phyloP scores from a whole-genome alignment of 2,888 invertebrate species.

The Tortricodes alternella region DNA sequence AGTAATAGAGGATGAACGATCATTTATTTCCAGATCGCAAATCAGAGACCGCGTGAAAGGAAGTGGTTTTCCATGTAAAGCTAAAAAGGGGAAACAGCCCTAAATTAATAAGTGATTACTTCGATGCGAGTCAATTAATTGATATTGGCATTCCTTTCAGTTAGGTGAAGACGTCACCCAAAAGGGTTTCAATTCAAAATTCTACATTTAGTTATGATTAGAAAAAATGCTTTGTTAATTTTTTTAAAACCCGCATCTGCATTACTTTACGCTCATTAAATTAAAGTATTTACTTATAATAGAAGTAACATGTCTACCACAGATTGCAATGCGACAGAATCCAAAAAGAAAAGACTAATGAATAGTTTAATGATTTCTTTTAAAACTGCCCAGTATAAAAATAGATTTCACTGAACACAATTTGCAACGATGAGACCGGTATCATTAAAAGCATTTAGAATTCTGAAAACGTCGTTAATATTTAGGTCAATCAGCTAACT shows the following conservation, averaged over 20 bases:
- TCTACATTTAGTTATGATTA: too few species aligned
- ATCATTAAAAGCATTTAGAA: background rate
- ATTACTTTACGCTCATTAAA: too few species aligned
- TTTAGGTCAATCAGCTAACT: slow-evolving; percentile 56
- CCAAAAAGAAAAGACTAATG: too few species aligned
- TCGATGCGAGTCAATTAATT: slow-evolving; percentile 45
- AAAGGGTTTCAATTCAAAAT: background rate
- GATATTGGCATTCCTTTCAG: slow-evolving; percentile 34
- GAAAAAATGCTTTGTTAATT: too few species aligned
- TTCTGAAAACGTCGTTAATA: slow-evolving; percentile 38
- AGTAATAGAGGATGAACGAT: slow-evolving; percentile 7
- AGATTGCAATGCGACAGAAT: too few species aligned
- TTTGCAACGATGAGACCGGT: background rate
- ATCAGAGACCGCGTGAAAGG: slow-evolving; percentile 31
- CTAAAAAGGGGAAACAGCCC: slow-evolving; percentile 43
- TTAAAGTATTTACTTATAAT: too few species aligned
- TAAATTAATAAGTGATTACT: slow-evolving; percentile 46
- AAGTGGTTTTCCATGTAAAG: slow-evolving; percentile 57
- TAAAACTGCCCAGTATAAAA: background rate
- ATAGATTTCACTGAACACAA: background rate
- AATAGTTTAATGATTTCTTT: too few species aligned
- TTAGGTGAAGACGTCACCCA: background rate
- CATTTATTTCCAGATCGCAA: slow-evolving; percentile 19
- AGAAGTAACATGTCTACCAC: too few species aligned
- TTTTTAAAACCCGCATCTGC: too few species aligned